Evolutionary conservation across 2,113 vertebrate species (phyloP).

Genomic region (Abramis brama): DNA sequence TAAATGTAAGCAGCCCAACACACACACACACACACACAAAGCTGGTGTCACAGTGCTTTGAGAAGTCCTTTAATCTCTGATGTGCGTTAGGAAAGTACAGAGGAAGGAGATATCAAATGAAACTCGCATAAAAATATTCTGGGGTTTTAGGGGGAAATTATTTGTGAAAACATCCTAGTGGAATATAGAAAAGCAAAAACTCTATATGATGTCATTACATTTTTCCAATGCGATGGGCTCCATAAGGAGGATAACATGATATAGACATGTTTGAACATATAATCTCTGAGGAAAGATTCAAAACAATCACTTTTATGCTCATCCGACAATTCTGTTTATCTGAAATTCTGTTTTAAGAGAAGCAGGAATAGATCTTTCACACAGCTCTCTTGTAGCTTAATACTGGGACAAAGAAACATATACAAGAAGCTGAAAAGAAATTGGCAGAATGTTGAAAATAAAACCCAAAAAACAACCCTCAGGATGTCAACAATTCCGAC

Average conservation of each 20-base stretch:
- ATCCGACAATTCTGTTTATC: conserved; percentile 34
- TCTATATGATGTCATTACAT: conserved; percentile 55
- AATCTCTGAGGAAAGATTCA: conserved; percentile 56
- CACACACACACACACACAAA: conserved; percentile 32
- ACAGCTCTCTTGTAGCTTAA: background rate
- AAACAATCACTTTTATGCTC: conserved; percentile 56
- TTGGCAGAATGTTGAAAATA: conserved; percentile 3
- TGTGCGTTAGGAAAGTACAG: conserved; percentile 61
- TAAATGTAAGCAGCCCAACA: conserved; percentile 39
- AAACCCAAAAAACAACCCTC: conserved; percentile 1
- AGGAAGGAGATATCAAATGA: conserved; percentile 64
- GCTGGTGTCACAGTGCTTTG: conserved; percentile 61
- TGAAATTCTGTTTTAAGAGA: conserved; percentile 1
- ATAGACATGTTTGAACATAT: conserved; percentile 53
- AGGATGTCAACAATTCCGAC: background rate
- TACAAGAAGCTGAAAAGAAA: background rate
- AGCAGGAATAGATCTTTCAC: background rate
- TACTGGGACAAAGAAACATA: conserved; percentile 8
- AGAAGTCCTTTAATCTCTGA: conserved; percentile 61
- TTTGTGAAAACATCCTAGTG: conserved; percentile 62
- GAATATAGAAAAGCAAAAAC: conserved; percentile 59
- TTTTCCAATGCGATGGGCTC: conserved; percentile 55
- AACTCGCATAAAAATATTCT: conserved; percentile 52
- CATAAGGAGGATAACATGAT: conserved; percentile 59
- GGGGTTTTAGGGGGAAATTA: conserved; percentile 54